These are phyloP conservation scores for Sphenopsis melanotis DNA, from an alignment of 2,797 vertebrate genomes.

Conservation along the genomic window DNA sequence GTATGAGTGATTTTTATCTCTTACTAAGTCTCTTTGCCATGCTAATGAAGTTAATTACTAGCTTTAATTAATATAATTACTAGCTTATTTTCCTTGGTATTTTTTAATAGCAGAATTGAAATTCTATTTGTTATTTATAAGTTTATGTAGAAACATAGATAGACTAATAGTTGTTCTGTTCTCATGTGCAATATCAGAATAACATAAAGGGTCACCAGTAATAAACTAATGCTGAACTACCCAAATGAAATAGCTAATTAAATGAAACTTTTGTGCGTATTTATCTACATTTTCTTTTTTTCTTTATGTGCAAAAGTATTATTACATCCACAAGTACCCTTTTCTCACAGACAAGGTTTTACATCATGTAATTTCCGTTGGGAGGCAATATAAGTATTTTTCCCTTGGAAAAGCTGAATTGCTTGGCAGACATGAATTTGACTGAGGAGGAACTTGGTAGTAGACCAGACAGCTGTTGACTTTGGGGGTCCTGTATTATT, in stretches of 20 bases:
- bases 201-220: neutral
- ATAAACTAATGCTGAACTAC: neutral
- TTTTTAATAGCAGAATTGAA: neutral
- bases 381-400: neutral
- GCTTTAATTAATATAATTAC: slow-evolving; percentile 15
- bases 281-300: neutral
- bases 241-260: neutral
- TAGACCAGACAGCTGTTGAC: neutral
- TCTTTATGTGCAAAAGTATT: neutral
- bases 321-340: neutral
- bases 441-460: neutral
- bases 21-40: neutral
- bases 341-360: neutral
- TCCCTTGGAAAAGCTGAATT: neutral
- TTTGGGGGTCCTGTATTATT: neutral
- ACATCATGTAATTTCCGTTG: neutral
- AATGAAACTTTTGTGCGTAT: neutral
- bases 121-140: neutral
- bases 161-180: neutral
- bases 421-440: neutral
- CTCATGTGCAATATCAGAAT: neutral
- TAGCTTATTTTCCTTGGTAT: neutral
- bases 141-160: neutral
- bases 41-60: slow-evolving; percentile 9
- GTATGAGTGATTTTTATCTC: neutral